Base-by-base conservation (phyloP, 2,797 vertebrate genomes). In the Channa striata region DNA sequence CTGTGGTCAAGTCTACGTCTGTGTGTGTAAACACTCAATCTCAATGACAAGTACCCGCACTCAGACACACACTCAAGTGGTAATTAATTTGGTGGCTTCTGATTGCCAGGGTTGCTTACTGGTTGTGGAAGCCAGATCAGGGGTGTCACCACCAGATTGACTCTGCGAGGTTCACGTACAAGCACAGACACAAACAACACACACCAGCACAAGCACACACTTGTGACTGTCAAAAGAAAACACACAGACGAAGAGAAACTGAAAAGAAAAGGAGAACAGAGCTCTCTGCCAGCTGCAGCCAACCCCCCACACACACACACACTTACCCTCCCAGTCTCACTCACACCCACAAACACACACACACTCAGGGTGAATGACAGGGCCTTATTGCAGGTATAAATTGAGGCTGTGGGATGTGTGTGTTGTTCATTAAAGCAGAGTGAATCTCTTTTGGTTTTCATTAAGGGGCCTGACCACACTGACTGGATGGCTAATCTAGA, bases 381-480 rank as follows among this genome's bases (percentile, higher is more conserved):
- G 91, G 92, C 80, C 95, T 91, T 95, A 98, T 97, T 98, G 95
- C 96, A 93, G 95, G 95, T 94, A 95, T 97, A 98, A 97, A 99
- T 99, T 99, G 97, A 95, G 94, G 92, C 93, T 93, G 95, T 96
- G 95, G 95, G 94, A 96, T 96, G 95, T 92, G 95, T 96, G 95
- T 96, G 96, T 96, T 96, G 93, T 96, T 98, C 96, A 98, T 99
- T 99, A 98, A 97, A 96, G 96, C 91, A 91, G 95, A 95, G 96
- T 96, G 96, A 97, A 97, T 97, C 96, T 96, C 95, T 95, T 97
- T 97, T 98, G 97, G 95, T 96, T 97, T 99, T 96, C 96, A 99
- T 98, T 99, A 98, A 95, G 81, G 84, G 91, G 87, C 90, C 84
- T 94, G 96, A 93, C 86, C 88, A 88, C 64, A 86, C 82, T 64